Base-by-base conservation (phyloP, 2,888 invertebrate species). In the Diaperis boleti region DNA sequence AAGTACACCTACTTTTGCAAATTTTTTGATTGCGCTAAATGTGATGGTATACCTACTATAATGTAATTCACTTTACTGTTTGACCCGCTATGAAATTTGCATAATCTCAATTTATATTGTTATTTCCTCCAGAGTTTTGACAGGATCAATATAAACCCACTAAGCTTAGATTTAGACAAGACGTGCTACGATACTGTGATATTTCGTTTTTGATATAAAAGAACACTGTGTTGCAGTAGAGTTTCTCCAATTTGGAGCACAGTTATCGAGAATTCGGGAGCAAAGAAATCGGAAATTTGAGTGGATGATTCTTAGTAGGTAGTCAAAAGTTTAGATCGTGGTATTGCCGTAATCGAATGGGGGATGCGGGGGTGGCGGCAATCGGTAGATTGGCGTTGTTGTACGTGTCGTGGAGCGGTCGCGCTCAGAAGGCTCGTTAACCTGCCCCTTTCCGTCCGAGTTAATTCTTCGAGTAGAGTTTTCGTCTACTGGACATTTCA, bases 341-440 rank as follows among this genome's bases (percentile, higher is more conserved):
- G 37, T 37, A 37, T 50, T 37, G 50, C 14, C 5, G 35, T 50
- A 37, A 41, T 54, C 33, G 15, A 44, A 44, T 14, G 10, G 44
- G 41, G 44, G 31, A 29, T 45, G 26, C 10, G 42, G 17, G 41
- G 49, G 47, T 33, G 47, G 42, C 52, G 57, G 49, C 49, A 47
- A 64, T 56, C 31, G 37, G 49, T 26, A 73, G 73, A 74, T 75
- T 74, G 74, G 72, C 72, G 71, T 73, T 59, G 63, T 69, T 67
- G 68, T 72, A 72, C 74, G 73, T 72, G 73, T 70, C 50, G 62
- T 59, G 49, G 44, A 42, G 41, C 44, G 41, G 56, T 35, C 17
- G 26, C 49, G 49, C 59, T 59, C 59, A 35, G 64, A 66, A 49
- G 60, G 60, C 63, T 73, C 73, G 69, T 75, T 74, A 75, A 74